These are phyloP conservation scores for Xylophagus ater DNA, from an alignment of 2,888 invertebrate genomes.

Conservation along the genomic window DNA sequence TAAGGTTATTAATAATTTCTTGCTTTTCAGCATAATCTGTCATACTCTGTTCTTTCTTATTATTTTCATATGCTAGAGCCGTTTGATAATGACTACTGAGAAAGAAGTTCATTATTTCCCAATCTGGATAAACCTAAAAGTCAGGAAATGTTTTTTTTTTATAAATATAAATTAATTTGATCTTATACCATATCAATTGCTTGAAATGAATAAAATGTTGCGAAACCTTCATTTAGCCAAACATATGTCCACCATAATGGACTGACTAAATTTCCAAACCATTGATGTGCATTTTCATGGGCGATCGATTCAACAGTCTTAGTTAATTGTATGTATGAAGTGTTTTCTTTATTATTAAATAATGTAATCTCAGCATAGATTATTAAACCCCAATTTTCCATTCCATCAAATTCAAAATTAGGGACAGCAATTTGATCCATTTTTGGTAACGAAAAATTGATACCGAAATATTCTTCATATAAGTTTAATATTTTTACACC, in stretches of 20 bases:
- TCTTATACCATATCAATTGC: slow-evolving; percentile 27
- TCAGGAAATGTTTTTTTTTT: too few relatives aligned
- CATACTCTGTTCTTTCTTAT: slow-evolving; percentile 67
- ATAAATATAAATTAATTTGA: too few relatives aligned
- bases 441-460: slow-evolving; percentile 65
- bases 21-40: slow-evolving; percentile 72
- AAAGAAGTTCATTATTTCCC: slow-evolving; percentile 67
- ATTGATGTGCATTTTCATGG: slow-evolving; percentile 58
- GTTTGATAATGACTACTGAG: slow-evolving; percentile 59
- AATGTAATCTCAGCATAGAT: slow-evolving; percentile 42
- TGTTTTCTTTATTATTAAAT: slow-evolving; percentile 27
- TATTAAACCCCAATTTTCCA: slow-evolving; percentile 91
- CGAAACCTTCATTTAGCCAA: slow-evolving; percentile 68
- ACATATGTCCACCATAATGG: slow-evolving; percentile 58
- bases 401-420: slow-evolving; percentile 72
- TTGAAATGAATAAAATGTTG: slow-evolving; percentile 35
- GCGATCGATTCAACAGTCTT: slow-evolving; percentile 45
- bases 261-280: slow-evolving; percentile 68
- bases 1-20: slow-evolving; percentile 68
- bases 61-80: slow-evolving; percentile 60
- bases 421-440: slow-evolving; percentile 82
- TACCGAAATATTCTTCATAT: slow-evolving; percentile 59
- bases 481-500: slow-evolving; percentile 58
- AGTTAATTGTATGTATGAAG: slow-evolving; percentile 28
- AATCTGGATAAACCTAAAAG: slow-evolving; percentile 45